Evolutionary conservation across 2,113 vertebrate genomes (phyloP).

Genomic region (Geococcyx californianus): DNA sequence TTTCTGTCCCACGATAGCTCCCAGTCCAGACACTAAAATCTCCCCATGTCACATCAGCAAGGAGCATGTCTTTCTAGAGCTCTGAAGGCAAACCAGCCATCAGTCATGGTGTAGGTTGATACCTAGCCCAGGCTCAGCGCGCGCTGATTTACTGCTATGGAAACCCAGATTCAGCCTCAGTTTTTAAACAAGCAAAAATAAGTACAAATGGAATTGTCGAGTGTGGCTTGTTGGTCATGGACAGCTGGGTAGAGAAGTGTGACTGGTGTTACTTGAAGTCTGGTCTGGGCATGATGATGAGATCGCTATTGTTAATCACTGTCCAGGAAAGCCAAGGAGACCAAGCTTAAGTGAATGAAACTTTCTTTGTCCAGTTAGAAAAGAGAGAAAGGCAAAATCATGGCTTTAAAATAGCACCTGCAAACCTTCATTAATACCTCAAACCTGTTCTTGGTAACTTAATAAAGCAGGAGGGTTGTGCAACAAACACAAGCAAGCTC

Average conservation of each 20-base stretch:
- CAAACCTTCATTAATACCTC: background rate
- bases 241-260: accelerated
- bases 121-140: background rate
- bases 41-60: background rate
- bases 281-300: background rate
- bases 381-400: background rate
- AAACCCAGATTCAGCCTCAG: background rate
- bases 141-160: background rate
- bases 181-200: background rate
- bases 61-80: background rate
- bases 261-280: background rate
- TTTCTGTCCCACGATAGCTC: accelerated
- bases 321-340: background rate
- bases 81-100: background rate
- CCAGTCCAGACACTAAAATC: background rate
- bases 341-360: background rate
- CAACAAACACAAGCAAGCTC: background rate
- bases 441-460: background rate
- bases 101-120: background rate
- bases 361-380: background rate
- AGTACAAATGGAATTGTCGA: background rate
- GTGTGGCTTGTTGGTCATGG: background rate
- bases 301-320: no score
- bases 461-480: background rate
- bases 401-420: background rate